Percentiles rank a stretch among this genome's conserved stretches.
Evolutionary conservation across 2,888 invertebrate genomes (phyloP).

Genomic region (Sesamia inferens): DNA sequence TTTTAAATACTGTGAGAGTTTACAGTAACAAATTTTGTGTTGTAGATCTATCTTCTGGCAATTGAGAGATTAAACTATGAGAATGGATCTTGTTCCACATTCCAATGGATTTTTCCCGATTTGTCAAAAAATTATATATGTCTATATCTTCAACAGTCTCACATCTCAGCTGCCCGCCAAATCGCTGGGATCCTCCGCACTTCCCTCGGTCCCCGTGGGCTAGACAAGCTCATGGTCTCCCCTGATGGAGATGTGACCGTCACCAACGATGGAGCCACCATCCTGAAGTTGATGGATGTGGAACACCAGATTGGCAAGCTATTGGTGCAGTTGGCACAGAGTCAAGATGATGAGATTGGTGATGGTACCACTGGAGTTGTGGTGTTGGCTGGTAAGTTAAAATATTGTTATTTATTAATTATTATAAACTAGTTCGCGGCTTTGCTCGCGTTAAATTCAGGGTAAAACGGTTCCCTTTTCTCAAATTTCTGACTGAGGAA

Average conservation of each 20-base stretch:
- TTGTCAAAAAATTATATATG: too few relatives aligned
- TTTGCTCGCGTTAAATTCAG: too few relatives aligned
- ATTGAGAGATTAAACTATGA: too few relatives aligned
- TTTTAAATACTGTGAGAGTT: too few relatives aligned
- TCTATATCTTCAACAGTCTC: slow-evolving; percentile 92
- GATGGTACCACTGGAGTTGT: slow-evolving; percentile 99
- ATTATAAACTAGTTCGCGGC: too few relatives aligned
- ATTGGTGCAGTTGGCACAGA: slow-evolving; percentile 99
- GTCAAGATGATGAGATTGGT: slow-evolving; percentile 99
- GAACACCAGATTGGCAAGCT: slow-evolving; percentile 99
- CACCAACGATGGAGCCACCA: slow-evolving; percentile 99
- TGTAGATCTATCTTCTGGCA: too few relatives aligned
- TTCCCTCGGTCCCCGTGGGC: slow-evolving; percentile 98
- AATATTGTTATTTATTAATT: background rate
- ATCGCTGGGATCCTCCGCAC: slow-evolving; percentile 97
- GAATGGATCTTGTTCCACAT: too few relatives aligned
- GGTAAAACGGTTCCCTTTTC: too few relatives aligned
- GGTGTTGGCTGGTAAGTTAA: slow-evolving; percentile 90
- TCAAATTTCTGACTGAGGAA: too few relatives aligned
- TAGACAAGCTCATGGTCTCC: slow-evolving; percentile 99
- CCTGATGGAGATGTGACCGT: slow-evolving; percentile 99
- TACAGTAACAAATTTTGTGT: too few relatives aligned
- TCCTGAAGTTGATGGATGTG: slow-evolving; percentile 99
- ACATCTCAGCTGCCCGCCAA: slow-evolving; percentile 98
- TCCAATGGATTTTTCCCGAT: too few relatives aligned